Evolutionary conservation across 2,888 invertebrate species (phyloP), one percentile per base, ranked within the genome.

Genomic region (Polia nebulosa): DNA sequence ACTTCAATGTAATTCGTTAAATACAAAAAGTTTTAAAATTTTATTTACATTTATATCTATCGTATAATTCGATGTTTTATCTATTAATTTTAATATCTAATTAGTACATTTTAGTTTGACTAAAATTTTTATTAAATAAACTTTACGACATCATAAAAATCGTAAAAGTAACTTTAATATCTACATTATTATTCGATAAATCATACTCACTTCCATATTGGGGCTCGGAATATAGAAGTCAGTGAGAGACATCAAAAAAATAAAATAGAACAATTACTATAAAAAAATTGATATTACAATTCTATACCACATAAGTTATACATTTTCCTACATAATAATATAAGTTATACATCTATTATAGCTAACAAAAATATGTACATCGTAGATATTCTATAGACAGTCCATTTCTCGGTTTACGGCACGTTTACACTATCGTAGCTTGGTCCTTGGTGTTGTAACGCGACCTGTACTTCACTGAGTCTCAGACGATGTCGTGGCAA

Each of bases 401-500:
- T 78, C 32, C 65, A 52, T 75, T 53, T 62, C 22, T 69, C 44
- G 53, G 41, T 49, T 29, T 36, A 9, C 47, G 57, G 29, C 63
- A 66, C 49, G 34, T 83, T 89, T 85, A 95, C 63, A 95, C 94
- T 34, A 90, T 80, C 25, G 95, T 94, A n/a, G 90, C 92, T 77
- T 91, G 91, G 55, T 93, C 92, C 39, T 82, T 80, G 13, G 89
- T 87, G 64, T 72, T 75, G n/a, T 27, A 64, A 49, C 92, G 91
- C 65, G 90, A 81, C 85, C 94, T 94, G 80, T 91, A 91, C 72
- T 91, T 91, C 8, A 91, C 87, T 81, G 95, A 93, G 25, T 91
- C 94, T 95, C 95, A 94, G 82, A 96, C 95, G 66, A 95, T 94
- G 82, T 96, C 96, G 81, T 96, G 96, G 84, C 96, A 96, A 17